These are phyloP conservation scores for Ophraella communa DNA, from an alignment of 2,888 invertebrate genomes.

Conservation along the genomic window DNA sequence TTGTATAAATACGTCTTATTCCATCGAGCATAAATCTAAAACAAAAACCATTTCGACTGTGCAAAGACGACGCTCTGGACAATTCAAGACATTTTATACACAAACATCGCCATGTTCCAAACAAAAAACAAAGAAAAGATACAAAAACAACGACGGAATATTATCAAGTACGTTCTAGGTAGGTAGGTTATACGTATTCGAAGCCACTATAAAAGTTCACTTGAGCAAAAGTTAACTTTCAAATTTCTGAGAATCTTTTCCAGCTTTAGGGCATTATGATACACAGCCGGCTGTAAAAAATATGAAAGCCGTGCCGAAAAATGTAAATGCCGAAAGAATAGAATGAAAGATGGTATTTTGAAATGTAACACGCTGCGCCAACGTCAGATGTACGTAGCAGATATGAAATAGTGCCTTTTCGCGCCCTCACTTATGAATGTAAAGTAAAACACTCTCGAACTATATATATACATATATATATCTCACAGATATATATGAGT, in stretches of 20 bases:
- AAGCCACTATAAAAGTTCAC: slow-evolving; percentile 23
- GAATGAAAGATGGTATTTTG: slow-evolving; percentile 59
- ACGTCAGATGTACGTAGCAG: slow-evolving; percentile 57
- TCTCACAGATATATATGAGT: slow-evolving; percentile 32
- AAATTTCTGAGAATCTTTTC: slow-evolving; percentile 32
- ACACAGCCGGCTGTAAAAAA: slow-evolving; percentile 33
- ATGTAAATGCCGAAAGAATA: slow-evolving; percentile 58
- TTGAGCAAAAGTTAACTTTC: slow-evolving; percentile 33
- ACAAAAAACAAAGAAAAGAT: too few species aligned
- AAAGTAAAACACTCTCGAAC: slow-evolving; percentile 54
- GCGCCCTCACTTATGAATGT: slow-evolving; percentile 57
- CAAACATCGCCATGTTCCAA: too few species aligned
- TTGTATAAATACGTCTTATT: too few species aligned
- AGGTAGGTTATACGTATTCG: too few species aligned
- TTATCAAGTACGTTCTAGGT: neutral
- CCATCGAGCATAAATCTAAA: too few species aligned
- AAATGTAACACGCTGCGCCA: slow-evolving; percentile 56
- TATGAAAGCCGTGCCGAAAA: slow-evolving; percentile 46
- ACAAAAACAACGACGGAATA: neutral
- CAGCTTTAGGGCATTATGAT: slow-evolving; percentile 31
- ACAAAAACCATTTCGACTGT: too few species aligned
- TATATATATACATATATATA: too few species aligned
- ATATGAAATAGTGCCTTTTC: slow-evolving; percentile 55
- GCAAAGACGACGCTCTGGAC: too few species aligned
- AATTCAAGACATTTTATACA: too few species aligned